Percentiles rank a stretch among this genome's conserved stretches.
Evolutionary conservation across 2,797 vertebrate genomes (phyloP).

Genomic region (Platyrinchus mystaceus): DNA sequence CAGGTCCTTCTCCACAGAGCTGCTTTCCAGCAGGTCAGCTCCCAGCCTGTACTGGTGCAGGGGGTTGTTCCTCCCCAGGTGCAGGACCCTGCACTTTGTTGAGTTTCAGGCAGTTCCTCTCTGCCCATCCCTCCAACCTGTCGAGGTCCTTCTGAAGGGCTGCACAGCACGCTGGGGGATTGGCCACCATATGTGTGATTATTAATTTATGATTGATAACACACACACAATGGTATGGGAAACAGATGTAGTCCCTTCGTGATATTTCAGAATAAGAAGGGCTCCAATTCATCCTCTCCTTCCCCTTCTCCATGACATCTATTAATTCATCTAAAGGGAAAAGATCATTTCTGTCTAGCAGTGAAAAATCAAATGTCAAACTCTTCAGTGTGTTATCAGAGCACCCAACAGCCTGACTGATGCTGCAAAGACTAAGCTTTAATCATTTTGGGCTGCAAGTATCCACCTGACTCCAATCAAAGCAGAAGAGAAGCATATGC

Average conservation of each 20-base stretch:
- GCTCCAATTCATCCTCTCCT: neutral
- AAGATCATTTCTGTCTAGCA: neutral
- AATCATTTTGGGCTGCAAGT: neutral
- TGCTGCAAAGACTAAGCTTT: neutral
- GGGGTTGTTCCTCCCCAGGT: neutral
- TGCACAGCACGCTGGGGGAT: neutral
- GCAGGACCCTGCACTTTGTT: neutral
- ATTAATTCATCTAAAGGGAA: neutral
- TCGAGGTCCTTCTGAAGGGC: neutral
- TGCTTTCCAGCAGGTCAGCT: too few species aligned
- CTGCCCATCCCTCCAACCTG: neutral
- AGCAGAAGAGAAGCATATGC: rapidly evolving
- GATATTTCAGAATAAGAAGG: neutral
- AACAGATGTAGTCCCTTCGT: neutral
- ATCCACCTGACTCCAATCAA: neutral
- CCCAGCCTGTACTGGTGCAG: neutral
- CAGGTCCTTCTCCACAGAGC: too few species aligned
- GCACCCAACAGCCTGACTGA: neutral
- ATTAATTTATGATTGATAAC: neutral
- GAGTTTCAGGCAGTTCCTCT: neutral
- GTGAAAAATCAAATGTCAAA: conserved; percentile 4
- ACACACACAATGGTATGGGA: neutral
- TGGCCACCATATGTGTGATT: rapidly evolving
- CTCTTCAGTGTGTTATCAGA: neutral
- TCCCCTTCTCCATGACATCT: neutral